Evolutionary conservation across 2,888 invertebrate species (phyloP).

Genomic region (Perithous albicinctus): DNA sequence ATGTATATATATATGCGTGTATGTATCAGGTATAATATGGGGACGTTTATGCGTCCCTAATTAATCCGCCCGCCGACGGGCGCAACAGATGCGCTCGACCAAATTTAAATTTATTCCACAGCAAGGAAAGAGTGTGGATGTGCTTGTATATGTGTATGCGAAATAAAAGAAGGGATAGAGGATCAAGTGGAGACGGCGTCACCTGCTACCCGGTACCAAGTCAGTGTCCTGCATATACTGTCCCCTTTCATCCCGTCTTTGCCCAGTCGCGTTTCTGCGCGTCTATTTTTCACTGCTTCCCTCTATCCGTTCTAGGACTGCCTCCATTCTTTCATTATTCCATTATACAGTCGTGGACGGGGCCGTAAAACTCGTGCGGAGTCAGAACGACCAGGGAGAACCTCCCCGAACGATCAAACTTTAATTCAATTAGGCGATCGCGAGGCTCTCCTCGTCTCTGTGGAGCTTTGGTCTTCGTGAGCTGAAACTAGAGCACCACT

Average conservation of each 20-base stretch:
- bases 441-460: neutral
- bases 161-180: constrained; percentile 46
- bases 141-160: constrained; percentile 13
- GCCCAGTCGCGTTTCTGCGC: constrained; percentile 16
- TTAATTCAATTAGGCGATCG: constrained; percentile 74
- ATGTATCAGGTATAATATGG: constrained; percentile 37
- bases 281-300: constrained; percentile 32
- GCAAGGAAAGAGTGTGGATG: constrained; percentile 42
- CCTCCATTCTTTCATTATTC: constrained; percentile 71
- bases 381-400: constrained; percentile 26
- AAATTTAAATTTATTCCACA: constrained; percentile 80
- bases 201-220: constrained; percentile 77
- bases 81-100: constrained; percentile 77
- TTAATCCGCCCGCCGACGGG: constrained; percentile 76
- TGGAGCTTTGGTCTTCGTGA: neutral
- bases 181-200: constrained; percentile 72
- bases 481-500: constrained; percentile 12
- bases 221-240: constrained; percentile 49
- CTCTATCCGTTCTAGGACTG: constrained; percentile 40
- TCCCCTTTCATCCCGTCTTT: constrained; percentile 48
- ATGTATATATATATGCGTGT: constrained; percentile 32
- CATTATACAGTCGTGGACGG: constrained; percentile 69
- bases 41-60: constrained; percentile 74
- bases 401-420: constrained; percentile 70
- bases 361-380: constrained; percentile 62